Evolutionary conservation across 2,888 invertebrate species (phyloP), one percentile per base, ranked within the genome.

Genomic region (Prosapia bicincta): DNA sequence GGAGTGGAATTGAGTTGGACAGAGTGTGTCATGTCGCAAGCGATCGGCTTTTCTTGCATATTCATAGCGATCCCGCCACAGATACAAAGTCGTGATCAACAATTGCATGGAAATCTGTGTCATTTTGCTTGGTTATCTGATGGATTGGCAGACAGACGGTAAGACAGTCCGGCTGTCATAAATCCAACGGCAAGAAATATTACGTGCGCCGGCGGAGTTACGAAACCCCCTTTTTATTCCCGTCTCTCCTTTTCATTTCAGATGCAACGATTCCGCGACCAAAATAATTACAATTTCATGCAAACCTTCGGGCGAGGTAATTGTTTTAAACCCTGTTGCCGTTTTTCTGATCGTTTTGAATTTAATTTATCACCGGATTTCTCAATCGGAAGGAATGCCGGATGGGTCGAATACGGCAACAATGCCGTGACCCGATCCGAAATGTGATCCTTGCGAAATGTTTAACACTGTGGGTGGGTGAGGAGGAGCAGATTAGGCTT

Each of bases 91-190:
- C 72, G 72, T 72, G 72, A 66, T 6, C 38, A 38, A 38, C 38
- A 6, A 38, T 13, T 38, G 72, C 72, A 72, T 72, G 72, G 72
- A 72, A 72, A 72, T 72, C 72, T 72, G 66, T 72, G 72, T 72
- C 72, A 72, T 72, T 72, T 72, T 72, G 28, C 65, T 66, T 23
- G 7, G 66, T 30, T 72, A 72, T 72, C 72, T 72, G 72, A 72
- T 72, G 72, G 72, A 72, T 72, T 72, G 72, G 66, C 30, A 66
- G 72, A 66, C 66, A 38, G 38, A 38, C 38, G 9, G 28, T 6
- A 3, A 38, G 38, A 38, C 38, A 38, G 38, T 38, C 54, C 72
- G 30, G 66, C 23, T 30, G 26, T 66, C 65, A 32, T 72, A 72
- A 72, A 72, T 72, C 72, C 38, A 13, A 38, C 7, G 38, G 38